Evolutionary conservation across 1,140 invertebrate species (phyloP), one percentile per base, ranked within the genome.

Genomic region (Nymphalis io): DNA sequence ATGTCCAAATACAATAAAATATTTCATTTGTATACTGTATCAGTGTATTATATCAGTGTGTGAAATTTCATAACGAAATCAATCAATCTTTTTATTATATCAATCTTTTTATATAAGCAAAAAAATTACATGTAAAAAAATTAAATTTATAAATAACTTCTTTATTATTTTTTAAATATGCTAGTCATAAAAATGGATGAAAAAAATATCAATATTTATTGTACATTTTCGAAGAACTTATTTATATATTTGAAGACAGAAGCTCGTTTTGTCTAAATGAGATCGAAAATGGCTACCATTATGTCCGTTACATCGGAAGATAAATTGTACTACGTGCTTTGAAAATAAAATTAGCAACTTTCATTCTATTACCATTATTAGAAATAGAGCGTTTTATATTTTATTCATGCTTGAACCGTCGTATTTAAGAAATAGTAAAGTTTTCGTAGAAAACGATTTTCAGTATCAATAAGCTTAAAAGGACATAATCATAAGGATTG

Each of bases 301-400:
- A 13, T 27, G 21, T 55, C 21, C 51, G 60, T 62, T 68, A 60
- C 57, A 46, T 48, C 21, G 38, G 15, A 69, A 64, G 46, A 68
- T 73, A 73, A 69, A 73, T 16, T 60, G 60, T 51, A 39, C 27
- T 44, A 60, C 67, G 71, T 73, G 71, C 62, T 60, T 60, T 61
- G 71, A 53, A 48, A 42, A 60, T 55, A 18, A 44, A 73, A 64
- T 55, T 16, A 40, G 10, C 39, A 48, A 73, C 71, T 73, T 73
- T 73, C 71, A 55, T 69, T 64, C 55, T 51, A 44, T 68, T 65
- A 69, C 38, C 57, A 64, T 44, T 68, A 69, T 69, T 44, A 69
- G 65, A 60, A 44, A 12, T 72, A 63, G 60, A 48, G 21, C 55
- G 13, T 6, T 68, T 68, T 72, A 21, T 10, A 68, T 66, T 71